Percentiles rank a stretch among this genome's conserved stretches.
Conservation (phyloP, 2,888 invertebrate species). For the Pecten maximus region DNA sequence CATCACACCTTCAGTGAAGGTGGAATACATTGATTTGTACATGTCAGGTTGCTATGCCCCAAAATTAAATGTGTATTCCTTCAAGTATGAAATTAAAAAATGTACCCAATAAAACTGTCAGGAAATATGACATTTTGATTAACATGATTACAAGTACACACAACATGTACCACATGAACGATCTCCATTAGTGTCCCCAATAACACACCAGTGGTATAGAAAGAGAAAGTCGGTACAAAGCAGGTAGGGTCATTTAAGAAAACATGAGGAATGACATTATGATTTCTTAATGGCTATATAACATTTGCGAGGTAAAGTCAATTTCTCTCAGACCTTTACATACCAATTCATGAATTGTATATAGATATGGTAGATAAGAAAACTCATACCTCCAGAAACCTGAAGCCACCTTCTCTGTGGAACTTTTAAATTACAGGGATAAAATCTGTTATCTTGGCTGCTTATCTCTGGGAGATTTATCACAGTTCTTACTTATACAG, state of each 20-base stretch:
- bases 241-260: not conserved
- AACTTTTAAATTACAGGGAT: not conserved
- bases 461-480: not conserved
- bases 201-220: not conserved
- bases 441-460: not conserved
- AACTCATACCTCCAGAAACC: not conserved
- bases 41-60: not conserved
- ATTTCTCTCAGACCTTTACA: not conserved
- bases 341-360: not conserved
- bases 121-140: not conserved
- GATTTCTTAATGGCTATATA: not conserved
- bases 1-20: not conserved
- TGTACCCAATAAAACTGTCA: constrained; percentile 15
- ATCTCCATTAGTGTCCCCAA: not conserved
- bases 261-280: not conserved
- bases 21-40: not conserved
- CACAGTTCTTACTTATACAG: not conserved
- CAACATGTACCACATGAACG: not conserved
- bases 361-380: not conserved
- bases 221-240: not conserved
- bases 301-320: not conserved
- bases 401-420: not conserved
- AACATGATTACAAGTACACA: not conserved
- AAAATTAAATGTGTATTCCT: not conserved
- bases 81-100: not conserved